Base-by-base conservation (phyloP, 2,113 vertebrate genomes). In the Crypturellus undulatus region DNA sequence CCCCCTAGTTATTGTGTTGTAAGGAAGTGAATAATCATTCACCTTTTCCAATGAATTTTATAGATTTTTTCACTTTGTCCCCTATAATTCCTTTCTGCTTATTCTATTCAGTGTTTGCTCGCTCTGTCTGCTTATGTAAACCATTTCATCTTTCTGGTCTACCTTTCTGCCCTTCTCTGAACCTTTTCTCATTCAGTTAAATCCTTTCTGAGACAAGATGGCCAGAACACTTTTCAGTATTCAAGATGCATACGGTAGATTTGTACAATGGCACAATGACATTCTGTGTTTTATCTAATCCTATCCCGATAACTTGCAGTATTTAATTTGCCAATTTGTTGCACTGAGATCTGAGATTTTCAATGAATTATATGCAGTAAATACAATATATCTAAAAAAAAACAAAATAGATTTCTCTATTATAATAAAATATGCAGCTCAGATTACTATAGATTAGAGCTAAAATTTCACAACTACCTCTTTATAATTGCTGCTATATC, bases 141-240 rank as follows among this genome's bases (percentile, higher is more conserved):
- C 26, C 40, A 17, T 89, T 92, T 26, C 18, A 40, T 7, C 30
- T 90, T 91, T 75, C 63, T 26, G 4, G 56, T 79, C 65, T 78
- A 58, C 36, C 36, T 92, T 79, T 88, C 83, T 92, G 45, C 68
- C 76, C 69, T 96, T 93, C 63, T 90, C 24, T 65, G 18, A 76
- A 26, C 36, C 65, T 94, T 85, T 91, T 21, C 9, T 83, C 36
- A 54, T 45, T 25, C 45, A 85, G 49, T 54, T 88, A 83, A 90
- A 75, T 94, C 70, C 80, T 84, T 86, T 54, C 26, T 58, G 32
- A 78, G 68, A 87, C 72, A 54, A 90, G 43, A 62, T 83, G 59
- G 71, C 7, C 59, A 85, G 63, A 91, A 72, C 7, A 9, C 7
- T 49, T 3, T 49, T 91, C 63, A 83, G 34, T 85, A 90, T 96